Evolutionary conservation across 2,888 invertebrate genomes (phyloP).

Genomic region (Deilephila elpenor): DNA sequence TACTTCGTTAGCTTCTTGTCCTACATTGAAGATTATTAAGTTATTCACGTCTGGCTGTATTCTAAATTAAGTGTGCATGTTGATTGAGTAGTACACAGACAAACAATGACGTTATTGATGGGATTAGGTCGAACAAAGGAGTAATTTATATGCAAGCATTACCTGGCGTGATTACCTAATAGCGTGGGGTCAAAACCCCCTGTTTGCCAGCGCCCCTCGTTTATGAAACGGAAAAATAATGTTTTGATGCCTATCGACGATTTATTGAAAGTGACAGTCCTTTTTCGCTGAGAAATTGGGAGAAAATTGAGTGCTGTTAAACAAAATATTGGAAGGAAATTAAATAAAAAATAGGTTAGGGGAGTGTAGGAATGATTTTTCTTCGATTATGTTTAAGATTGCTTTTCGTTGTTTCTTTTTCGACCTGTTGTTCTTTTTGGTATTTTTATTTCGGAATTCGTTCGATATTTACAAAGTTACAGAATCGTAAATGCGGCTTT

Average conservation of each 20-base stretch:
- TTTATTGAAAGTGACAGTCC: constrained; percentile 68
- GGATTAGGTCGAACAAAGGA: constrained; percentile 70
- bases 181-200: constrained; percentile 59
- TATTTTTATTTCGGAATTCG: not conserved
- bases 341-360: constrained; percentile 31
- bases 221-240: constrained; percentile 64
- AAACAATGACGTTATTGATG: constrained; percentile 52
- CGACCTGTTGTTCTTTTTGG: not conserved
- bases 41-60: not conserved
- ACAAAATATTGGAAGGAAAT: constrained; percentile 36
- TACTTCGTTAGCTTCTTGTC: too few species aligned
- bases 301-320: constrained; percentile 54
- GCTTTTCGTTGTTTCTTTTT: constrained; percentile 2
- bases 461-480: too few species aligned
- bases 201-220: constrained; percentile 55
- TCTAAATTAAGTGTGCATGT: not conserved
- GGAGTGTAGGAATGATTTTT: constrained; percentile 27
- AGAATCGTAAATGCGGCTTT: not conserved
- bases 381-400: constrained; percentile 23
- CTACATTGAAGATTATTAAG: not conserved
- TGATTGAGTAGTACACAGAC: constrained; percentile 25
- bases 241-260: constrained; percentile 65
- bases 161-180: constrained; percentile 79
- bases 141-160: constrained; percentile 80
- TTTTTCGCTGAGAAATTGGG: constrained; percentile 44